Evolutionary conservation across 1,140 invertebrate genomes (phyloP).

Genomic region (Drosophila tristis): DNA sequence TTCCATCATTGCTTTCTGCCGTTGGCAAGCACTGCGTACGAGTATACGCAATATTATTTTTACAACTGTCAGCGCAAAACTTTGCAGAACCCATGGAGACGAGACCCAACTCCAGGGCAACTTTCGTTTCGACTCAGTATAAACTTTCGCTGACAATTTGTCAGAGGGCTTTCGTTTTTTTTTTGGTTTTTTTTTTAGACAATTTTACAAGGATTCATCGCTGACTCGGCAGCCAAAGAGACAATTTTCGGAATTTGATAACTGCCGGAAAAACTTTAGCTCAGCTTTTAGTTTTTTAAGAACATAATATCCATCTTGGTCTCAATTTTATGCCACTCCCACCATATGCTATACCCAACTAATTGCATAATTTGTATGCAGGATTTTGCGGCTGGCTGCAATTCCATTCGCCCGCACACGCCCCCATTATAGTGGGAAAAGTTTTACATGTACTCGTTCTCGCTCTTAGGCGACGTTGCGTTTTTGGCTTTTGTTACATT

Average conservation of each 20-base stretch:
- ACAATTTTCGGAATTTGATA: constrained; percentile 55
- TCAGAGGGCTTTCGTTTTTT: constrained; percentile 33
- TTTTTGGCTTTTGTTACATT: constrained; percentile 42
- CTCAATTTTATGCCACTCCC: constrained; percentile 25
- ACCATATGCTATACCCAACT: constrained; percentile 35
- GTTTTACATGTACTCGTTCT: constrained; percentile 46
- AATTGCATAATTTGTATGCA: constrained; percentile 84
- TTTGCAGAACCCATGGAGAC: constrained; percentile 27
- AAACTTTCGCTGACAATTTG: constrained; percentile 79
- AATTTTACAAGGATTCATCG: constrained; percentile 41
- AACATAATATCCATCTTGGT: constrained; percentile 54
- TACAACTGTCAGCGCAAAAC: constrained; percentile 61
- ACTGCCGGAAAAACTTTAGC: constrained; percentile 55
- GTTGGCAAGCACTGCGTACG: constrained; percentile 34
- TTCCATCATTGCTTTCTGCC: constrained; percentile 26
- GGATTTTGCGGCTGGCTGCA: constrained; percentile 37
- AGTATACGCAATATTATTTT: constrained; percentile 64
- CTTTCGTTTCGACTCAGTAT: constrained; percentile 36
- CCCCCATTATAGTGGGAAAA: constrained; percentile 48
- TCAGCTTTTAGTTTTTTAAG: constrained; percentile 38
- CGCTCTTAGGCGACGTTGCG: constrained; percentile 19
- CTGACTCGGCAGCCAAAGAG: constrained; percentile 39
- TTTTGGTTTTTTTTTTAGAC: constrained; percentile 35
- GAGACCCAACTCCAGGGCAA: constrained; percentile 20
- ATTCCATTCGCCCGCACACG: constrained; percentile 43